Evolutionary conservation across 2,797 vertebrate species (phyloP), one percentile per base, ranked within the genome.

Genomic region (Glossophaga mutica): DNA sequence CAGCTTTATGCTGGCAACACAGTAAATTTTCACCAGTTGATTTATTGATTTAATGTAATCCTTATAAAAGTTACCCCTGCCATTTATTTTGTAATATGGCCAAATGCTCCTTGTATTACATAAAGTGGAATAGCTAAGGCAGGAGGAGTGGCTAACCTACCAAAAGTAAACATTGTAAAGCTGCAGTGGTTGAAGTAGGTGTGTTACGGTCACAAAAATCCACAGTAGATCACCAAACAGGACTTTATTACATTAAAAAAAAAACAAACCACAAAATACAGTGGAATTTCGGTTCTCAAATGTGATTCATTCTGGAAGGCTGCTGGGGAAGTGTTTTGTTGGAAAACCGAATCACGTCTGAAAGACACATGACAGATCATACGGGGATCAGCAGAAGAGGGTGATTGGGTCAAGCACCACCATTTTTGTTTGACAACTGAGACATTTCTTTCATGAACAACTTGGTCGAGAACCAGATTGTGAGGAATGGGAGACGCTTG

Each of bases 41-140:
- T 95, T 84, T 92, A 76, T 78, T 93, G 44, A 79, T 88, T 94
- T 93, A 94, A 87, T 84, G 62, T 0, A 91, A 87, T 81, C 42
- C 16, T 15, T 84, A 11, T 57, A 39, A 90, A 93, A 91, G 29
- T 81, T 18, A 37, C 59, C 46, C 67, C 0, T 76, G 70, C 67
- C 19, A 71, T 85, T 86, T 95, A 77, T 57, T 94, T 92, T 81
- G 14, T 55, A 32, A 84, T 87, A 81, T 94, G 46, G 77, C 12
- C 12, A 81, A 93, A 39, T 95, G 86, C 32, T 85, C 19, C 16
- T 67, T 1, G 5, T 34, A 39, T 55, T 90, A 94, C 21, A 16
- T 76, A 85, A 94, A 37, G 94, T 91, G 74, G 12, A 70, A 78
- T 44, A 88, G 2, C 73, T 94, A 42, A 77, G 24, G 50, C 59